Evolutionary conservation across 53 echinoderm and acorn worm genomes (phyloP), one percentile per base, ranked within the genome.

Genomic region (Mesocentrotus franciscanus): DNA sequence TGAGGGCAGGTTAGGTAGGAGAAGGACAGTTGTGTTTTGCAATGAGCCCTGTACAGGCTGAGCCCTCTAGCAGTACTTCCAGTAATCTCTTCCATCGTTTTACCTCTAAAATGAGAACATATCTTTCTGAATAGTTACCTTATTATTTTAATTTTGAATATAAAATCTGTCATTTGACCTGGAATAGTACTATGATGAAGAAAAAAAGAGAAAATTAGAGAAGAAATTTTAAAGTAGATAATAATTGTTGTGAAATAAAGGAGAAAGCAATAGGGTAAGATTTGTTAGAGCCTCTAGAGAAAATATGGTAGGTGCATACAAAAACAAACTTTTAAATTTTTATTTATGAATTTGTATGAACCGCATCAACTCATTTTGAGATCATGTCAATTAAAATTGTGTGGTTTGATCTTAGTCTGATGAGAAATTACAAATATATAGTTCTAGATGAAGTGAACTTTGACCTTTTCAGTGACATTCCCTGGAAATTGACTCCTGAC

Each of bases 11-110:
- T 36, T n/a, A 11, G 74, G 26, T 92, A 3, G 55, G 11, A 16
- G 7, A 56, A 56, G 76, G 71, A 75, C 92, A 72, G 92, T 74
- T 92, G 55, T 92, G 91, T 91, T 91, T 91, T 91, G 34, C 91
- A 91, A 91, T 91, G 74, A 92, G 92, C 92, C 9, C 35, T 8
- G 87, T n/a, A 4, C 58, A 17, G 56, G 87, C 87, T 26, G 27
- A 29, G 9, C 87, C 71, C 92, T 92, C 39, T 56, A 92, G 92
- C 71, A 20, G 26, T 27, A 68, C 68, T 91, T 91, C 62, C 56
- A 64, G 68, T 91, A 91, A 91, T 91, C 68, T 91, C 35, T 36
- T 66, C 15, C 36, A 66, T 68, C 68, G 20, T 66, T 66, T 61
- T 59, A 27, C 57, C 9, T 90, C 90, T 10, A 24, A 39, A 66